Conservation (phyloP, 2,113 vertebrate species). For the Progne subis region DNA sequence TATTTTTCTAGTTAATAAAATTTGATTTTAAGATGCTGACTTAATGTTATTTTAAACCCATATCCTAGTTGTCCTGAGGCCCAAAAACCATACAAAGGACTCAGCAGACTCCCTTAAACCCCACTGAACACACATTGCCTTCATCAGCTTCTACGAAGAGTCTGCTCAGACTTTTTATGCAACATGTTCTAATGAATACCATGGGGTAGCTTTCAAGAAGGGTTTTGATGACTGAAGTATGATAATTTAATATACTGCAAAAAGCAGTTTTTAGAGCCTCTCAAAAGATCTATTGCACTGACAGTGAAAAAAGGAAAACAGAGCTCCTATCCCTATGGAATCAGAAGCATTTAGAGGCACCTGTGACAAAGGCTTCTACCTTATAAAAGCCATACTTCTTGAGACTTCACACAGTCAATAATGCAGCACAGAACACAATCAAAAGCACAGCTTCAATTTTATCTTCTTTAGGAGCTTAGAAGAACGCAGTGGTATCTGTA, state of each 20-base stretch:
- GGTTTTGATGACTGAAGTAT: background rate
- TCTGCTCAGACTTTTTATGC: background rate
- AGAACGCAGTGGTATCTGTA: background rate
- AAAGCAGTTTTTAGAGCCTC: background rate
- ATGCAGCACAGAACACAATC: background rate
- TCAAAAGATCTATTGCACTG: background rate
- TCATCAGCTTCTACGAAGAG: background rate
- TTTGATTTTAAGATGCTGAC: background rate
- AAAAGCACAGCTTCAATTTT: background rate
- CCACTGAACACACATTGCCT: background rate
- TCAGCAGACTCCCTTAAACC: background rate
- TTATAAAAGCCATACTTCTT: background rate
- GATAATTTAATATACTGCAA: background rate
- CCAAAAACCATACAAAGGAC: background rate
- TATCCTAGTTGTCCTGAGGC: background rate
- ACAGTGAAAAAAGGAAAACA: background rate
- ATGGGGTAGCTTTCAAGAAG: background rate
- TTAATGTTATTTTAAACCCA: background rate
- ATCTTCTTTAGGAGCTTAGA: background rate
- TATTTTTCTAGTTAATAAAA: background rate
- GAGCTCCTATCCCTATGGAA: background rate
- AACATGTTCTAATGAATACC: background rate
- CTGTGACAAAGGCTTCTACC: background rate
- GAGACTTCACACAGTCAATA: background rate
- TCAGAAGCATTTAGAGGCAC: fast-evolving